A percentile compares a stretch with the other conserved stretches of the same genome.
Evolutionary conservation across 1,140 invertebrate species (phyloP).

Genomic region (Cydia splendana): DNA sequence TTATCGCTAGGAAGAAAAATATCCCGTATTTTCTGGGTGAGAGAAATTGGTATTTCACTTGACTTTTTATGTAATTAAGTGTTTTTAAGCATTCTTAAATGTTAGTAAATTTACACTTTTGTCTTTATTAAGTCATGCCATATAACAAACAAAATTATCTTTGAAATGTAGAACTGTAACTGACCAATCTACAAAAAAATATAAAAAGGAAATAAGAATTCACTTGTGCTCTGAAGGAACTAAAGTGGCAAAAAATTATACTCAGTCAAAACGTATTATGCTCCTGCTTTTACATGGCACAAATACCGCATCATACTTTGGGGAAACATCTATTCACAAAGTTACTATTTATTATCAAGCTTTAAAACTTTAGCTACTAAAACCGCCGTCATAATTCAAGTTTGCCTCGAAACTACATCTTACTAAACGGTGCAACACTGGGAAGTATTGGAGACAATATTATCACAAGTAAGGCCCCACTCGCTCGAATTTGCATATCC

Average conservation of each 20-base stretch:
- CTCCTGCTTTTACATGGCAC: not conserved
- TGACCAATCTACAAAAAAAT: no score
- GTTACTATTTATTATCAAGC: not conserved
- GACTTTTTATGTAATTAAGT: not conserved
- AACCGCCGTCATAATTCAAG: not conserved
- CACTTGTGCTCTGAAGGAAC: no score
- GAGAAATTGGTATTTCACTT: not conserved
- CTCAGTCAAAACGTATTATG: not conserved
- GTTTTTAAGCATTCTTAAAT: no score
- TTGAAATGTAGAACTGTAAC: no score
- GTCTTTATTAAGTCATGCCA: no score
- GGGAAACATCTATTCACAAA: not conserved
- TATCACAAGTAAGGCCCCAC: conserved; percentile 2
- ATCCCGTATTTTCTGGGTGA: not conserved
- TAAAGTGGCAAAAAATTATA: not conserved
- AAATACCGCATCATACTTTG: not conserved
- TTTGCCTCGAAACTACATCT: not conserved
- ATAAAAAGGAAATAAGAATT: no score
- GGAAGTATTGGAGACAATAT: conserved; percentile 19
- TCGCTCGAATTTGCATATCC: conserved; percentile 1
- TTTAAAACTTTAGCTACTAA: conserved; percentile 8
- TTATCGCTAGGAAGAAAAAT: conserved; percentile 18
- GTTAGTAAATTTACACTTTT: no score
- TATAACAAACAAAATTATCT: no score
- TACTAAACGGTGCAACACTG: conserved; percentile 1